Base-by-base conservation (phyloP, 2,888 invertebrate species). In the Euzophera pinguis region DNA sequence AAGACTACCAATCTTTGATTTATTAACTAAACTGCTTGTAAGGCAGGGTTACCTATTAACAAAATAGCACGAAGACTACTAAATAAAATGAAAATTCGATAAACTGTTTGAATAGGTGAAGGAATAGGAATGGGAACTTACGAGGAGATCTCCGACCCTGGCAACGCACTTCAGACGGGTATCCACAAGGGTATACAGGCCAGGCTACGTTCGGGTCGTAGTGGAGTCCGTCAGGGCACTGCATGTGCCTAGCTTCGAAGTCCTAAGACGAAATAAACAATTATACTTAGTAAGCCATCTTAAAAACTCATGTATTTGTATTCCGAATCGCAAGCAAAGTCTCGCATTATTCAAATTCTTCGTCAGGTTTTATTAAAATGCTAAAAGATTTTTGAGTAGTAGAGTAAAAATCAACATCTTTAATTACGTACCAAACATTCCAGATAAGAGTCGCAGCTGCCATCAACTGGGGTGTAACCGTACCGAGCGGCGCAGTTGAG, bases 151-250 rank as follows among this genome's bases (percentile, higher is more conserved):
- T 84, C 57, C 94, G 90, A 55, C 93, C 93, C 1, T 81, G 80
- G 73, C 96, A 97, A 57, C 93, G 91, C 2, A 96, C 94, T 58
- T 96, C 95, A 58, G 93, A 92, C 16, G 96, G 96, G 78, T 96
- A 96, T 55, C 94, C 93, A 64, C 97, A 97, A 3, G 95, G 95
- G 71, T 93, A 96, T 13, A 91, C 89, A 12, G 93, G 93, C 67
- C 91, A 89, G 3, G 91, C 84, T 0, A 91, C 88, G 6, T 92
- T 92, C 1, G 93, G 92, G 69, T 96, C 94, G 81, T 93, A 96
- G 37, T 95, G 88, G 14, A 96, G 87, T 7, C 96, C 96, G 67
- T 96, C 96, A 0, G 95, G 94, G 63, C 96, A 97, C 5, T 92
- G 70, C 73, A 93, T 93, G 66, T 94, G 91, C 64, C 92, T 91